Base-by-base conservation (phyloP, 1,140 invertebrate species). In the Hyles euphorbiae region DNA sequence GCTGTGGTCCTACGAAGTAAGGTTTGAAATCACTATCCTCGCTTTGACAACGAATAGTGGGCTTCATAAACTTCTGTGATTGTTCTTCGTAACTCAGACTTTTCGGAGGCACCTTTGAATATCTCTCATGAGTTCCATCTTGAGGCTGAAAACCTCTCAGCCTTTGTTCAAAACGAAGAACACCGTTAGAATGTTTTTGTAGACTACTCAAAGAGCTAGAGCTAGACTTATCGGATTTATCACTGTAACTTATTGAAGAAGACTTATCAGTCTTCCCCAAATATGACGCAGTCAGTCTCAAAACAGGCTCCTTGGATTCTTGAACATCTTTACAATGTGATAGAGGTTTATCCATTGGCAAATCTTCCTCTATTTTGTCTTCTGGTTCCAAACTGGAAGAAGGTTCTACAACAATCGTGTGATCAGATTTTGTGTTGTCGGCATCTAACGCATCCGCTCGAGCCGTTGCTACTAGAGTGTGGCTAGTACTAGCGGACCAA, bases 401-500 rank as follows among this genome's bases (percentile, higher is more conserved):
- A 9, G 67, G 46, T 52, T 81, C 81, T 58, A 63, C 75, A 47
- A 78, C 60, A 8, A 83, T 65, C 1, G 78, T 79, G 40, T 73
- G 67, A 48, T 87, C 76, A 48, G 72, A 80, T 63, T 76, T 81
- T 4, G 72, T 63, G 44, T 81, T 65, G 11, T 88, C 81, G 4
- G 54, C 51, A 11, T 78, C 78, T 33, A 63, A 65, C 59, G 80
- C 80, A 68, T 90, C 89, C 63, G 81, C 87, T 3, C 85, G 78
- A n/a, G 89, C 77, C n/a, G 90, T 90, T 3, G 85, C 89, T 5
- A 92, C 85, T 9, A 92, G 65, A 0, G 91, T 92, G 51, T 91
- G 90, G 76, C 91, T 92, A 7, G 91, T 92, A 45, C 91, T 92
- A 0, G 90, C 91, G 8, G 91, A 92, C 91, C 91, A 92, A 60